Base-by-base conservation (phyloP, 1,140 invertebrate species). In the Schlechtendalia chinensis region DNA sequence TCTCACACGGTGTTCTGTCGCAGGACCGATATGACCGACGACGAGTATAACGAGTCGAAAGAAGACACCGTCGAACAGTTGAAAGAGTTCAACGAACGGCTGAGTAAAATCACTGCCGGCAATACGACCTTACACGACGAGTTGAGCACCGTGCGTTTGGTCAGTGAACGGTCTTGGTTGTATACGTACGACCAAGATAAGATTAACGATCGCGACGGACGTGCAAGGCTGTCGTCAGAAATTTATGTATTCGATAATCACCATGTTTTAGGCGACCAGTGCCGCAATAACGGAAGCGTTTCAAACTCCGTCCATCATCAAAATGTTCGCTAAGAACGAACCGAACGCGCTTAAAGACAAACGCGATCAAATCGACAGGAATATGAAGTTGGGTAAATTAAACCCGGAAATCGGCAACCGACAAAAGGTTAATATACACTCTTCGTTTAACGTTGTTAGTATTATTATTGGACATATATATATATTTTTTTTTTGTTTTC, bases 241-340 rank as follows among this genome's bases (percentile, higher is more conserved):
- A n/a, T n/a, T n/a, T n/a, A n/a, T n/a, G n/a, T n/a, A n/a, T n/a
- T n/a, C n/a, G n/a, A n/a, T n/a, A n/a, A n/a, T n/a, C n/a, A n/a
- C n/a, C n/a, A n/a, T 39, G 8, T 1, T 5, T n/a, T 82, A 93
- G 91, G 92, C 92, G 12, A 93, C 91, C 69, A 91, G 91, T 86
- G 91, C 91, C 83, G 92, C 92, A 72, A 93, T 94, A 32, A 91
- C 91, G 82, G 86, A 90, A 84, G 92, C 92, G 11, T 94, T 94
- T 84, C 88, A 92, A 86, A 94, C 92, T 8, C 92, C 93, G 39
- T 92, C 92, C 85, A 90, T 93, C 1, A 93, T 93, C 27, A 85
- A 88, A 83, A 88, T 94, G 86, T 94, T 94, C 89, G 92, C 91
- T 16, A 91, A 90, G 84, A 89, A 91, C 83, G 91, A 94, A 83